Evolutionary conservation across 2,113 vertebrate genomes (phyloP).

Genomic region (Jacana jacana): DNA sequence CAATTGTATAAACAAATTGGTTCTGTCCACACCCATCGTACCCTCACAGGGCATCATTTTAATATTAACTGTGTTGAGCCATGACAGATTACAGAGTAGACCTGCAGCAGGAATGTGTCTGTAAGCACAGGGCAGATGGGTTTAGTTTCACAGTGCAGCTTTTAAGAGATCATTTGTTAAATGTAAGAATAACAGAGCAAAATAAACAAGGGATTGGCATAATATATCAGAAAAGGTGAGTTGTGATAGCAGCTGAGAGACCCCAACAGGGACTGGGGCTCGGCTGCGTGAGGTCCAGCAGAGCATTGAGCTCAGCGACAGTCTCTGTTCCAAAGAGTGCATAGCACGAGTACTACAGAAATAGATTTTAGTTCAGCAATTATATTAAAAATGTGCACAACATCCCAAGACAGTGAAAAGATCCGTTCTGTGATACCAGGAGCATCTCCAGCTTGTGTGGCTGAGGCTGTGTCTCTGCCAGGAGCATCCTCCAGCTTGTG

Average conservation of each 20-base stretch:
- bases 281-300: accelerated
- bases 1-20: conserved; percentile 53
- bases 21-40: conserved; percentile 64
- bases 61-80: background rate
- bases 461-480: background rate
- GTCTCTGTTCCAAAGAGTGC: background rate
- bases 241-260: background rate
- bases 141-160: background rate
- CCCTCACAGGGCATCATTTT: background rate
- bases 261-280: accelerated
- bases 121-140: background rate
- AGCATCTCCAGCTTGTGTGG: background rate
- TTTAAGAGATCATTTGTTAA: background rate
- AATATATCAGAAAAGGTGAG: background rate
- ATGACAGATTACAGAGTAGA: background rate
- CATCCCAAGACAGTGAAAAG: background rate
- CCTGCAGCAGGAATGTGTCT: background rate
- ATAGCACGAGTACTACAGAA: background rate
- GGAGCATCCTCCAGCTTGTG: too few species aligned
- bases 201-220: background rate
- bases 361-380: background rate
- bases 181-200: background rate
- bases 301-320: accelerated
- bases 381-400: background rate
- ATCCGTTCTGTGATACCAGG: background rate